Base-by-base conservation (phyloP, 2,888 invertebrate genomes). In the Synergus umbraculus region DNA sequence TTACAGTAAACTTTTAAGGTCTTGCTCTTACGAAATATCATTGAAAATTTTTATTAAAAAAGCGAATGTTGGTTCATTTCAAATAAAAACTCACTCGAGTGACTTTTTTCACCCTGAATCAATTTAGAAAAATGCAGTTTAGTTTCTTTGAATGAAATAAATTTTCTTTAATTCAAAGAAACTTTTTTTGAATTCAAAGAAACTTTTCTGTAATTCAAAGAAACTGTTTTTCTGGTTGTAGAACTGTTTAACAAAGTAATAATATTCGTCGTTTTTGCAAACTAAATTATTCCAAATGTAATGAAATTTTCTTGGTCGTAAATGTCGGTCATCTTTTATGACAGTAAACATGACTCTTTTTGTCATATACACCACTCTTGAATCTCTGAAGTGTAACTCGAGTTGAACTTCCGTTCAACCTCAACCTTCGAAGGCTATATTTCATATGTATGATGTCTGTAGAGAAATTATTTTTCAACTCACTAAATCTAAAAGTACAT, bases 321-420 rank as follows among this genome's bases (percentile, higher is more conserved):
- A 86, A 86, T 69, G 86, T 81, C 82, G 76, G 81, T 83, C 84
- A 82, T 81, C 82, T 82, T 86, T 86, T 84, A 86, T 81, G 86
- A 83, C 81, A 79, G 43, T 54, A 58, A 73, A 54, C 37, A 73
- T 58, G 73, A 73, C 41, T 54, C 73, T 73, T 73, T 58, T n/a
- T 37, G 54, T 73, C 54, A 73, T 73, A 73, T 73, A 73, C 54
- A 58, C 37, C n/a, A 54, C 54, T 54, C 54, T 73, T 29, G 73
- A n/a, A 54, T 41, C 37, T 73, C 73, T 73, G n/a, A 10, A 54
- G 37, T 73, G 73, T 58, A 73, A 73, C 73, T 73, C 54, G 73
- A 73, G 54, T 73, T 73, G 73, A 73, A 73, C 41, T 73, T 73
- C 73, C 73, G 73, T 41, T 73, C 58, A 73, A 54, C 73, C 73